Percentiles rank a stretch among this genome's conserved stretches.
phyloP scores from a whole-genome alignment of 2,888 invertebrate genomes.

The Synanthedon andrenaeformis region DNA sequence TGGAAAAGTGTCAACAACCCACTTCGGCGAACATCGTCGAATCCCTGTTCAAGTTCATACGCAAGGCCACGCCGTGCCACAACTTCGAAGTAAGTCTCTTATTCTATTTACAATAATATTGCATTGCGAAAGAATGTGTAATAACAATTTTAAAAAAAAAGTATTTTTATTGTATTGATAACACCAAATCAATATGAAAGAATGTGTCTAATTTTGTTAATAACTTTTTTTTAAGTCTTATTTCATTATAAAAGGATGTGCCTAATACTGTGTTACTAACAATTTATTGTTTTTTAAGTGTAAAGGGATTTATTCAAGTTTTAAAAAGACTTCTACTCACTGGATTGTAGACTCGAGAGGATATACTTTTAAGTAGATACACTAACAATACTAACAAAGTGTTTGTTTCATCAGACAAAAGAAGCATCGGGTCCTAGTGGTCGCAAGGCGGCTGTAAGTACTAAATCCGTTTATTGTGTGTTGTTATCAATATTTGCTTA shows the following conservation, averaged over 20 bases:
- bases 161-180: not conserved
- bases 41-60: slow-evolving; percentile 79
- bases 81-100: slow-evolving; percentile 11
- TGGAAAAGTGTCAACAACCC: slow-evolving; percentile 77
- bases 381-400: too few relatives aligned
- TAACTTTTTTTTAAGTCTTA: too few relatives aligned
- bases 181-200: not conserved
- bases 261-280: not conserved
- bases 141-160: not conserved
- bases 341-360: too few relatives aligned
- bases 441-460: not conserved
- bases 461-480: not conserved
- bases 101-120: not conserved
- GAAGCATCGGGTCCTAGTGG: not conserved
- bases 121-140: not conserved
- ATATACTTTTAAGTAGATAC: too few relatives aligned
- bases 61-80: slow-evolving; percentile 75
- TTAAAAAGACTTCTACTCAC: too few relatives aligned
- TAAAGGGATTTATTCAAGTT: not conserved
- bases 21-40: slow-evolving; percentile 85
- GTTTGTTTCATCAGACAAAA: not conserved
- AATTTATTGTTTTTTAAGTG: not conserved
- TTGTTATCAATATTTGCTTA: too few relatives aligned
- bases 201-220: not conserved
- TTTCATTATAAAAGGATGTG: too few relatives aligned